A percentile compares a stretch with the other conserved stretches of the same genome.
Conservation (phyloP, 2,888 invertebrate species). For the Conomelus anceps region DNA sequence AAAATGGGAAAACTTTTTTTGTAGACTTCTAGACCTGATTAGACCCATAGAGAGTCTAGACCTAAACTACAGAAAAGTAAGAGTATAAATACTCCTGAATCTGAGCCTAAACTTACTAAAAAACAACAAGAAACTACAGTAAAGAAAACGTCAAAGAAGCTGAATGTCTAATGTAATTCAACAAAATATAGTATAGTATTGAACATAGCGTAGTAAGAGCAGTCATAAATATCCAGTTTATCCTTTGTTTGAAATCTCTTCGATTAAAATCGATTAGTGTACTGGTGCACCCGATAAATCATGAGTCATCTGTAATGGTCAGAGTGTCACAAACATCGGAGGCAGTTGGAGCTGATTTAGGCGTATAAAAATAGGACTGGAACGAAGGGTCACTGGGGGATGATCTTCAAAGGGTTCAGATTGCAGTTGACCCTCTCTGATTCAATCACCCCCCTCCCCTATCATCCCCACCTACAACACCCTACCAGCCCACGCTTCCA, state of each 20-base stretch:
- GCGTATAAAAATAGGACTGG: not conserved
- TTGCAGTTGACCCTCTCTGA: not conserved
- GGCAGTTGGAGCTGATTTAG: not conserved
- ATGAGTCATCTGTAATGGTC: not conserved
- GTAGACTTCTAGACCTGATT: too few relatives aligned
- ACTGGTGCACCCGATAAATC: not conserved
- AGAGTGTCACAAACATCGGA: not conserved
- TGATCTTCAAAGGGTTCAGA: not conserved
- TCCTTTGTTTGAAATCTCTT: not conserved
- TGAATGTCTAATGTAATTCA: too few relatives aligned
- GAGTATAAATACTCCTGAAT: too few relatives aligned
- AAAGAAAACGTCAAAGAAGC: too few relatives aligned
- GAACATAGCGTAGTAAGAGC: too few relatives aligned
- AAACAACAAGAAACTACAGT: too few relatives aligned
- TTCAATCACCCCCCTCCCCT: not conserved
- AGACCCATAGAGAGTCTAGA: too few relatives aligned
- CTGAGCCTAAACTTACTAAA: too few relatives aligned
- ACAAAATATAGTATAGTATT: too few relatives aligned
- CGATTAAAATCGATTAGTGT: not conserved
- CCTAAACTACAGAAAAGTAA: too few relatives aligned
- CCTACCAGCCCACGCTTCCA: not conserved
- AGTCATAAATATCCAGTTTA: not conserved
- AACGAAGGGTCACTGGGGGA: not conserved
- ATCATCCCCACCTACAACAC: not conserved
- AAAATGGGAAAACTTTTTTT: too few relatives aligned